phyloP scores from a whole-genome alignment of 2,113 vertebrate species.

The Dicrurus megarhynchus region DNA sequence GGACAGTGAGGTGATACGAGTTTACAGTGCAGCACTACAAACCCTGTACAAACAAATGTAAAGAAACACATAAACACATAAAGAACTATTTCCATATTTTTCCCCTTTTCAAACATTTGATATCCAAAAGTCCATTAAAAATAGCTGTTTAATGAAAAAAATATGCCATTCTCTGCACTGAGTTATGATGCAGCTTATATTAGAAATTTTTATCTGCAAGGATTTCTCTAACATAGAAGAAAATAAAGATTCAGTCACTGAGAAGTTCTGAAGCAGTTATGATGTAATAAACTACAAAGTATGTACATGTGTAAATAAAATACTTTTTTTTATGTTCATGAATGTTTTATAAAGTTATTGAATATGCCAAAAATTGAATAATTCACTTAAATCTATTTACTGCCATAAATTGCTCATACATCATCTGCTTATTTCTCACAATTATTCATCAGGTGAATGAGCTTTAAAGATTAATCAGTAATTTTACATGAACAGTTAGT shows the following conservation, averaged over 20 bases:
- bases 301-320: neutral
- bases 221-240: neutral
- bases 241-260: neutral
- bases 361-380: neutral
- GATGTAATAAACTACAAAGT: neutral
- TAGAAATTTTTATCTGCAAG: neutral
- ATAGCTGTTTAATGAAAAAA: neutral
- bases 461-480: neutral
- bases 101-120: neutral
- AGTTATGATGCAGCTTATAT: neutral
- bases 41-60: neutral
- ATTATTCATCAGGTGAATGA: neutral
- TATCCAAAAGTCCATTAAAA: neutral
- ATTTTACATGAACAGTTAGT: neutral
- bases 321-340: neutral
- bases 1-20: neutral
- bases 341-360: neutral
- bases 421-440: neutral
- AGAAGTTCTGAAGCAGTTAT: conserved; percentile 16
- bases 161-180: neutral
- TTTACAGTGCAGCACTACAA: neutral
- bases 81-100: neutral
- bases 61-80: neutral
- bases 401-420: neutral
- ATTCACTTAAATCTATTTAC: neutral